Evolutionary conservation across 2,888 invertebrate species (phyloP), one percentile per base, ranked within the genome.

Genomic region (Drosophila paranaensis): DNA sequence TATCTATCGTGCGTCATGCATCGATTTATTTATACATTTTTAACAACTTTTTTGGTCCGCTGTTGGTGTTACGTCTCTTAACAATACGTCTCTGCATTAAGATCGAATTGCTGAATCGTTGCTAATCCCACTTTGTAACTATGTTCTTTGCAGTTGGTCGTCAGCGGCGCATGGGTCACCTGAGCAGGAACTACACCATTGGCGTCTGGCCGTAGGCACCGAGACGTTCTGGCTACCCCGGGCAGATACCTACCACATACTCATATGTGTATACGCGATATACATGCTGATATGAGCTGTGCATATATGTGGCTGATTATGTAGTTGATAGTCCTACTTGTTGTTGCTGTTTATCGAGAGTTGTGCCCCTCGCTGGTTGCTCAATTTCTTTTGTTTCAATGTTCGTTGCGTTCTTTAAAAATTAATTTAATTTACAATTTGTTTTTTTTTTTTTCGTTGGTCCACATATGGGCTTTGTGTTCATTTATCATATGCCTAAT

Each of bases 101-200:
- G 14, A 30, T 11, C n/a, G 39, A 16, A 25, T 35, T 14, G 8
- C 50, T n/a, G 3, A n/a, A 58, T 30, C 30, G 37, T 45, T 3
- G 37, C 55, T 82, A 63, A 86, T 66, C 14, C 14, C 9, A 30
- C n/a, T 45, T 62, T 53, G 48, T 11, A 27, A 51, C 25, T 25
- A 48, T 65, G 16, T 76, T 11, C 71, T 71, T 84, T 82, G 14
- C 87, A 93, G 93, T 81, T 90, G 92, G 92, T 80, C 97, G 97
- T 92, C 94, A 95, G 93, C 95, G 96, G 91, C 96, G 97, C 92
- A 94, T 95, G 94, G 96, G 96, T 93, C 95, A 96, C 93, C 95
- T 95, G 94, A 95, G 95, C 82, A 96, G 96, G 93, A 97, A 97
- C 93, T 96, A 96, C 93, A 95, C 96, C 92, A 96, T 96, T 93